These are phyloP conservation scores for Pholis gunnellus DNA, from an alignment of 2,113 vertebrate species.

Conservation along the genomic window DNA sequence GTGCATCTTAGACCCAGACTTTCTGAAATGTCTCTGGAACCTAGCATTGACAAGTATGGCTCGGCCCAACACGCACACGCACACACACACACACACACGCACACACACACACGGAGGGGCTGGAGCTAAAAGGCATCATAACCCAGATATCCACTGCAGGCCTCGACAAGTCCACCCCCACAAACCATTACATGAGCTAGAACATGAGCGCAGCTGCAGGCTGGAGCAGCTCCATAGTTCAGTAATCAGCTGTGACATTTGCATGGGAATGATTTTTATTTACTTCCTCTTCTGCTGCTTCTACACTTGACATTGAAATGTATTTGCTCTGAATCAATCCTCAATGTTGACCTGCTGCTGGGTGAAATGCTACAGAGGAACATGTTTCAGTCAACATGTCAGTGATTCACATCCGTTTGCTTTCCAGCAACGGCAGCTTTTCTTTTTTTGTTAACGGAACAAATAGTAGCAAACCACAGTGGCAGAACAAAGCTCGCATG, in stretches of 20 bases:
- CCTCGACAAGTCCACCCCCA: constrained; percentile 42
- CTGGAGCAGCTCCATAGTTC: not conserved
- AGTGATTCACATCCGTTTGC: not conserved
- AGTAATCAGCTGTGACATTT: not conserved
- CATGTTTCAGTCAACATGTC: not conserved
- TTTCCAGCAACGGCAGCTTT: not conserved
- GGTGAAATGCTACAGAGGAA: not conserved
- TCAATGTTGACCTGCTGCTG: not conserved
- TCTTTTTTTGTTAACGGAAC: not conserved
- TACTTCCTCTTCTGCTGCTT: not conserved
- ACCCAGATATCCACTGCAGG: constrained; percentile 20
- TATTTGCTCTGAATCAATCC: not conserved
- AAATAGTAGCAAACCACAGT: not conserved
- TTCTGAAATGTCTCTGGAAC: not conserved
- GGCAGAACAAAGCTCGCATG: not conserved
- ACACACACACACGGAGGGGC: constrained; percentile 1
- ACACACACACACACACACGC: constrained; percentile 1
- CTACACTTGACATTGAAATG: not conserved
- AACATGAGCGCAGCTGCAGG: not conserved
- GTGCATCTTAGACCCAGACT: not conserved
- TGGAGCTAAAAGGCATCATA: constrained; percentile 8
- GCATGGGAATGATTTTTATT: not conserved
- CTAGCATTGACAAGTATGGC: not conserved
- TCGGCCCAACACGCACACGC: not conserved
- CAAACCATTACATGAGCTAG: constrained; percentile 24